Evolutionary conservation across 2,113 vertebrate species (phyloP).

Genomic region (Corvus moneduloides): DNA sequence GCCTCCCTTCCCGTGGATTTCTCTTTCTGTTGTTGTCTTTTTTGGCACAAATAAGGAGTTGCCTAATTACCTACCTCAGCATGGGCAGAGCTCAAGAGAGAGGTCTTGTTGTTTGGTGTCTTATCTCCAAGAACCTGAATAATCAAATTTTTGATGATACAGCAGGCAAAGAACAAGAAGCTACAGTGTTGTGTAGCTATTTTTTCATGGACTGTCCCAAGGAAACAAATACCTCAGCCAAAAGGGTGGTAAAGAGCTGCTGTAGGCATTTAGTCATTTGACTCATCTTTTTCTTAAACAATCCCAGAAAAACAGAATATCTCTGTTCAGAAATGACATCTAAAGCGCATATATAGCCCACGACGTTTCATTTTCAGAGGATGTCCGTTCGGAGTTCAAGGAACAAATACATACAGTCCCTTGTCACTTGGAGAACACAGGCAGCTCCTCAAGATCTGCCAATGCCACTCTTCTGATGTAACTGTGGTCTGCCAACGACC

Average conservation of each 20-base stretch:
- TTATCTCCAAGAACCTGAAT: neutral
- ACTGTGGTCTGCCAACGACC: neutral
- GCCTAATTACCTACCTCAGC: conserved; percentile 23
- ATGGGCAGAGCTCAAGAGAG: neutral
- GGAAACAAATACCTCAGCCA: neutral
- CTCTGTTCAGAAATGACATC: neutral
- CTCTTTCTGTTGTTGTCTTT: conserved; percentile 12
- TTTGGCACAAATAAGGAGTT: neutral
- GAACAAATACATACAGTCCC: neutral
- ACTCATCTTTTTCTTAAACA: neutral
- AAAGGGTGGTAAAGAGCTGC: neutral
- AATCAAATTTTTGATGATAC: conserved; percentile 11
- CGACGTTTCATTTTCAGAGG: neutral
- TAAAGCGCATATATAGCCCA: neutral
- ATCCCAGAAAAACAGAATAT: neutral
- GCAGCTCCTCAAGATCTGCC: neutral
- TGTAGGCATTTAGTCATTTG: neutral
- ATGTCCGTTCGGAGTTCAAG: neutral
- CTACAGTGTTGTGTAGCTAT: neutral
- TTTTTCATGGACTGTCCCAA: neutral
- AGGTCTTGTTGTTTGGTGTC: neutral
- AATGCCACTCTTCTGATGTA: neutral
- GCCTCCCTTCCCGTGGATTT: neutral
- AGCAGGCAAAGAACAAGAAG: neutral
- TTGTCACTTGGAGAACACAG: neutral